phyloP scores from a whole-genome alignment of 2,888 invertebrate species.

The Coremacera marginata region DNA sequence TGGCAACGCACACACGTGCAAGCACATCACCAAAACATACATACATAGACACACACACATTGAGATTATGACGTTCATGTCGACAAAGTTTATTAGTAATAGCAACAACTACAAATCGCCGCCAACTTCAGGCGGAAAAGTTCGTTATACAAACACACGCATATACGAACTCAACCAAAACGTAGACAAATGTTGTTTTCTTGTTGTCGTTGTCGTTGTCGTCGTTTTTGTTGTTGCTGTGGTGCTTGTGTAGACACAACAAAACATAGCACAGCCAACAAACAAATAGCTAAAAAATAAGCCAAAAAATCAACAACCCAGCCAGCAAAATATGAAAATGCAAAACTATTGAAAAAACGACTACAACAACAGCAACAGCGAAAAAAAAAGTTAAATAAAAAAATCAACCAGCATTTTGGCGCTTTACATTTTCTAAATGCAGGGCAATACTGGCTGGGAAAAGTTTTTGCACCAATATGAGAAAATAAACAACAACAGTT shows the following conservation, averaged over 20 bases:
- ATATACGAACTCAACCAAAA: constrained; percentile 3
- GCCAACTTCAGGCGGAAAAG: constrained; percentile 15
- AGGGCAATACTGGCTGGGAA: constrained; percentile 4
- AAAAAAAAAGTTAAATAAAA: background rate
- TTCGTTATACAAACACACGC: constrained; percentile 11
- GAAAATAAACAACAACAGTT: background rate
- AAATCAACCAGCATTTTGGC: constrained; percentile 1
- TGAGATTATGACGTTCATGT: constrained; percentile 19
- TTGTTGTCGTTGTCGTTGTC: constrained; percentile 6
- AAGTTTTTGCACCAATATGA: background rate
- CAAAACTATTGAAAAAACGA: background rate
- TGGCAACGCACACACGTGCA: constrained; percentile 4
- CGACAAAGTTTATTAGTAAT: constrained; percentile 32
- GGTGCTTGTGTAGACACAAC: constrained; percentile 2
- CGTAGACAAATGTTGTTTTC: constrained; percentile 9
- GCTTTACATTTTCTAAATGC: constrained; percentile 19
- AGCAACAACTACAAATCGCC: constrained; percentile 17
- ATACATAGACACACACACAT: constrained; percentile 4
- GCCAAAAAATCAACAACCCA: background rate
- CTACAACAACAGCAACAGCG: background rate
- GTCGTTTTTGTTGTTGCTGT: constrained; percentile 5
- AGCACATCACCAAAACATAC: background rate
- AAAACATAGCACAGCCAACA: background rate
- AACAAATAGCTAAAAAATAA: background rate
- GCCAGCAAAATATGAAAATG: constrained; percentile 28